Evolutionary conservation across 2,888 invertebrate genomes (phyloP).

Genomic region (Pterostichus niger): DNA sequence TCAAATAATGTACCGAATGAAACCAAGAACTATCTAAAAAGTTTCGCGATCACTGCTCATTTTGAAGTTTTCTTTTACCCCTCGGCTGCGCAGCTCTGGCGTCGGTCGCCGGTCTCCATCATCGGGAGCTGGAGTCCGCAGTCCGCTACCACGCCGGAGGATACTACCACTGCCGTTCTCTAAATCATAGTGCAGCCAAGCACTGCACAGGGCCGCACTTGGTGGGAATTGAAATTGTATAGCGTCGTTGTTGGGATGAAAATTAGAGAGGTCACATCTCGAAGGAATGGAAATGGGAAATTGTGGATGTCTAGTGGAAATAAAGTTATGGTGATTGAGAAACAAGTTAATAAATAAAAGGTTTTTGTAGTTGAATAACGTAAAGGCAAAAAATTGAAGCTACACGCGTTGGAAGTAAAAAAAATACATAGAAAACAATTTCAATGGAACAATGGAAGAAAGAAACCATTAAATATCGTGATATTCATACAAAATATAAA

Average conservation of each 20-base stretch:
- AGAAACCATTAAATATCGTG: constrained; percentile 4
- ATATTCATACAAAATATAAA: neutral
- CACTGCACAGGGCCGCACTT: constrained; percentile 16
- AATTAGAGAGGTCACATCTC: neutral
- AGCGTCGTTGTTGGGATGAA: neutral
- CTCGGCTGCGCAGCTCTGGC: neutral
- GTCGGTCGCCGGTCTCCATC: constrained; percentile 2
- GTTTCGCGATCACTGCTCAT: too few relatives aligned
- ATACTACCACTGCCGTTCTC: constrained; percentile 4
- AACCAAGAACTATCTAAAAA: too few relatives aligned
- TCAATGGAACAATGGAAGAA: too few relatives aligned
- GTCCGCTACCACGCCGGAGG: neutral
- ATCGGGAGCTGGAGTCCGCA: constrained; percentile 23
- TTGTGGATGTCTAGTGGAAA: too few relatives aligned
- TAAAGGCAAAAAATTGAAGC: too few relatives aligned
- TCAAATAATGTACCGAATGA: too few relatives aligned
- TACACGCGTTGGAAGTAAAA: neutral
- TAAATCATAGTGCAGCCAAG: constrained; percentile 35
- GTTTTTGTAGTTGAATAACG: too few relatives aligned
- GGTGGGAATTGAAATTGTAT: neutral
- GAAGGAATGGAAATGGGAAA: too few relatives aligned
- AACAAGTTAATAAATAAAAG: too few relatives aligned
- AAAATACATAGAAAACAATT: neutral
- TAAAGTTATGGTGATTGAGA: too few relatives aligned
- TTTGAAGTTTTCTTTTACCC: too few relatives aligned